phyloP scores from a whole-genome alignment of 2,888 invertebrate genomes.

The Coremacera marginata region DNA sequence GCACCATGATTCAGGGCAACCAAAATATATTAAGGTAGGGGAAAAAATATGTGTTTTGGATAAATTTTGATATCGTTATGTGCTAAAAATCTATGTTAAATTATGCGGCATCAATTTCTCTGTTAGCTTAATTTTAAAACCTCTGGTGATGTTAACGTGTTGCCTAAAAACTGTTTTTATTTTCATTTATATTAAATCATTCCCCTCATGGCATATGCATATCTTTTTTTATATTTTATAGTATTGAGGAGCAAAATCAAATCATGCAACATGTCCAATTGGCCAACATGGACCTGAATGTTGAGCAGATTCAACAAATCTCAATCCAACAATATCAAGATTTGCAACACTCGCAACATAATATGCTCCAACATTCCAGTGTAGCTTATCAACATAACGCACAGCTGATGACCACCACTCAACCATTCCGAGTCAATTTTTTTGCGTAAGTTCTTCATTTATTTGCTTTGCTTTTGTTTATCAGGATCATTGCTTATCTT shows the following conservation, averaged over 20 bases:
- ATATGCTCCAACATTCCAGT: constrained; percentile 17
- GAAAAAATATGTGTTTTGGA: not conserved
- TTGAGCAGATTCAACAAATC: constrained; percentile 38
- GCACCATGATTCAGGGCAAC: not conserved
- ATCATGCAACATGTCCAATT: constrained; percentile 15
- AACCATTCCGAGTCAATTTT: constrained; percentile 36
- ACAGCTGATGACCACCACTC: constrained; percentile 23
- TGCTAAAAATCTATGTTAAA: too few species aligned
- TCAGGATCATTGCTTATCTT: not conserved
- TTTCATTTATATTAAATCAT: too few species aligned
- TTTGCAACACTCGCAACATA: constrained; percentile 28
- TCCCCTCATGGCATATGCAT: not conserved
- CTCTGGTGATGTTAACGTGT: too few species aligned
- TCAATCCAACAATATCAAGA: constrained; percentile 41
- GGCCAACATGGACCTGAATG: constrained; percentile 11
- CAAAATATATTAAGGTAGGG: not conserved
- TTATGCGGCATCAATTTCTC: too few species aligned
- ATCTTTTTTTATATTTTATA: not conserved
- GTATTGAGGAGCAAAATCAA: constrained; percentile 1
- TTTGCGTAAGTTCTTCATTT: constrained; percentile 38
- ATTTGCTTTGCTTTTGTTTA: constrained; percentile 12
- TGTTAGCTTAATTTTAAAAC: too few species aligned
- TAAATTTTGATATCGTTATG: too few species aligned
- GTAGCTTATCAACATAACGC: constrained; percentile 5
- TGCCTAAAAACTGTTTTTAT: too few species aligned